Evolutionary conservation across 2,113 vertebrate genomes (phyloP).

Genomic region (Chloropsis cyanopogon): DNA sequence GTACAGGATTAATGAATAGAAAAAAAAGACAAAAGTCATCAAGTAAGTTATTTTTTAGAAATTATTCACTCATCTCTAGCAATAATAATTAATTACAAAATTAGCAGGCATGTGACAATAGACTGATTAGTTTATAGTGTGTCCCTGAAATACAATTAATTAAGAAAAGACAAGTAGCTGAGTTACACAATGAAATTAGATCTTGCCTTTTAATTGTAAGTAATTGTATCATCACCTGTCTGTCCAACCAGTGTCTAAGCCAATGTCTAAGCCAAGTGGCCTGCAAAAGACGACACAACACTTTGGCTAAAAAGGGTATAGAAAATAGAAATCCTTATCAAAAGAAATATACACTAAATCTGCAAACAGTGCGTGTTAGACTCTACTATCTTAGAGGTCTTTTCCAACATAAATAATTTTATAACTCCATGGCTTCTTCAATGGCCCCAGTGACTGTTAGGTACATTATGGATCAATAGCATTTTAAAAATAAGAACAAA

Average conservation of each 20-base stretch:
- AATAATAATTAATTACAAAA: conserved; percentile 48
- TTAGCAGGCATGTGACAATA: conserved; percentile 35
- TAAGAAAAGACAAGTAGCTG: conserved; percentile 28
- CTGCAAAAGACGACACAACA: background rate
- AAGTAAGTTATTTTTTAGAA: background rate
- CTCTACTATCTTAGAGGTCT: background rate
- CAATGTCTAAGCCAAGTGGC: background rate
- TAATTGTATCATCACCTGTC: background rate
- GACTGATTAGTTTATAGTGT: conserved; percentile 18
- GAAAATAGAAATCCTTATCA: background rate
- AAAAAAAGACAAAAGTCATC: background rate
- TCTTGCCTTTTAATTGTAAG: conserved; percentile 29
- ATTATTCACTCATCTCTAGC: background rate
- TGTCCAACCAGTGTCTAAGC: background rate
- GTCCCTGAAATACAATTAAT: conserved; percentile 43
- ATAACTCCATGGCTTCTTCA: background rate
- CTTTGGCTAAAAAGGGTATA: background rate
- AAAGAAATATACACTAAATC: background rate
- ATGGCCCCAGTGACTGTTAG: background rate
- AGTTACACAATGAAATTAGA: conserved; percentile 23
- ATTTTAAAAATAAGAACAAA: background rate
- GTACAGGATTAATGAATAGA: background rate
- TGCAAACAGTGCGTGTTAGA: background rate
- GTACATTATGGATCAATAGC: background rate
- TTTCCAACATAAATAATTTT: background rate